These are phyloP conservation scores for Lithophane semibrunnea DNA, from an alignment of 2,888 invertebrate species.

Conservation along the genomic window DNA sequence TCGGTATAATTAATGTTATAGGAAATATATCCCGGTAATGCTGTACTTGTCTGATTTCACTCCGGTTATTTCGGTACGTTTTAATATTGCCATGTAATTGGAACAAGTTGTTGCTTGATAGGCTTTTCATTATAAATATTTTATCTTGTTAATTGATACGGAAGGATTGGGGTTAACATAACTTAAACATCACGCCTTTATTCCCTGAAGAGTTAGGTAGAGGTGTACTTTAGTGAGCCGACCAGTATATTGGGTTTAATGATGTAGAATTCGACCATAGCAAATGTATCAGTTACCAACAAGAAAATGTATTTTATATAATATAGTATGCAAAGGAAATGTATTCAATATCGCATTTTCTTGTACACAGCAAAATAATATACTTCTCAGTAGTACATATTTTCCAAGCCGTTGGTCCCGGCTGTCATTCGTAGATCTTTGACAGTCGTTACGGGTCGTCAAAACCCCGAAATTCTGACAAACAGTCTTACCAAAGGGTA, in stretches of 20 bases:
- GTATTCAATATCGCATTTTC: background rate
- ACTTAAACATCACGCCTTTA: background rate
- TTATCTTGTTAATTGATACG: background rate
- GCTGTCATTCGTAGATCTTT: too few species aligned
- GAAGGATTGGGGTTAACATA: background rate
- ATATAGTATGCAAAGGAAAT: too few species aligned
- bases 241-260: too few species aligned
- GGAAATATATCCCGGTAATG: slow-evolving; percentile 15
- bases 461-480: too few species aligned
- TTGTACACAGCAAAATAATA: background rate
- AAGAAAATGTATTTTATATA: background rate
- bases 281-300: background rate
- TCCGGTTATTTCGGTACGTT: slow-evolving; percentile 6
- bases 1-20: slow-evolving; percentile 39
- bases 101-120: background rate
- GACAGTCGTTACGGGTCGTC: too few species aligned
- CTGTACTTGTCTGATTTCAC: slow-evolving; percentile 12
- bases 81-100: slow-evolving; percentile 18
- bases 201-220: too few species aligned
- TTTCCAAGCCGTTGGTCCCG: background rate
- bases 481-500: too few species aligned
- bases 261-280: background rate
- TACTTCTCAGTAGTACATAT: background rate
- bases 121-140: background rate
- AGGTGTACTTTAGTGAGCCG: too few species aligned